phyloP scores from a whole-genome alignment of 1,140 invertebrate species.

The Cydia amplana region DNA sequence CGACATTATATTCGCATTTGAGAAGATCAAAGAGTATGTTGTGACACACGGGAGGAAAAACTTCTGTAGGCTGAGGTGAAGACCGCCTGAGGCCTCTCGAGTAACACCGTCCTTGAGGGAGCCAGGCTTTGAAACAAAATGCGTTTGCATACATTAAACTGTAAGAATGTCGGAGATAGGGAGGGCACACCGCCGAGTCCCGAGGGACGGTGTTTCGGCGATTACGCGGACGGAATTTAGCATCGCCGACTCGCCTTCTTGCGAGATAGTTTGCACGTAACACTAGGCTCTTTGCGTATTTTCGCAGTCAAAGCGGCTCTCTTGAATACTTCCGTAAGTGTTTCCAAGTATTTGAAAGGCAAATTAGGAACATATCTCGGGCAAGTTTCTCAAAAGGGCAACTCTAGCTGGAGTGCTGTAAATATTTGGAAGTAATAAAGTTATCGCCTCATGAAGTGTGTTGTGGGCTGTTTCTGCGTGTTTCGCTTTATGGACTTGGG shows the following conservation, averaged over 20 bases:
- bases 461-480: slow-evolving; percentile 25
- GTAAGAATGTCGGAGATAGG: slow-evolving; percentile 77
- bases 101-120: slow-evolving; percentile 72
- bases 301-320: slow-evolving; percentile 62
- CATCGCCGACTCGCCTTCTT: slow-evolving; percentile 65
- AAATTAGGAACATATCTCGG: slow-evolving; percentile 67
- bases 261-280: slow-evolving; percentile 72
- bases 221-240: slow-evolving; percentile 76
- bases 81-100: slow-evolving; percentile 61
- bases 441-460: slow-evolving; percentile 37
- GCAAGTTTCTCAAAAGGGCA: slow-evolving; percentile 49
- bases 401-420: slow-evolving; percentile 46
- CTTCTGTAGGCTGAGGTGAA: slow-evolving; percentile 59
- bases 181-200: slow-evolving; percentile 62
- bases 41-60: slow-evolving; percentile 68
- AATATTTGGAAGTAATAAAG: slow-evolving; percentile 55
- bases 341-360: slow-evolving; percentile 75
- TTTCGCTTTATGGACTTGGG: slow-evolving; percentile 41
- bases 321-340: slow-evolving; percentile 58
- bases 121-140: slow-evolving; percentile 78
- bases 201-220: slow-evolving; percentile 72
- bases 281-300: slow-evolving; percentile 69
- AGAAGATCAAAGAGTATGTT: slow-evolving; percentile 76
- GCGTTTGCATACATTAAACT: slow-evolving; percentile 79
- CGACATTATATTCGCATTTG: slow-evolving; percentile 76